These are phyloP conservation scores for Ectobius pallidus DNA, from an alignment of 2,888 invertebrate genomes.

Conservation along the genomic window DNA sequence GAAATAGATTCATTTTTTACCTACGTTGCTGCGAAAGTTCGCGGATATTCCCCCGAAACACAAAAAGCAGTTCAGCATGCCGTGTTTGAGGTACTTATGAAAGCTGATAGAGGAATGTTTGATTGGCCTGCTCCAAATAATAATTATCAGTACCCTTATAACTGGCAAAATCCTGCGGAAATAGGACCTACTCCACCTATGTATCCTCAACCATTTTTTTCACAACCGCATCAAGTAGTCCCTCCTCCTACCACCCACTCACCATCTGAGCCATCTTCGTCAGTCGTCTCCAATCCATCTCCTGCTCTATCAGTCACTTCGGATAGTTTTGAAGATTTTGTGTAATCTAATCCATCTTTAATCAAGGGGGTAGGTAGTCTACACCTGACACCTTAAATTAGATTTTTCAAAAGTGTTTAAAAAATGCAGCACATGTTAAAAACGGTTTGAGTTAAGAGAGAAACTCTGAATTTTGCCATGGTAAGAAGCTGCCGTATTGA, in stretches of 20 bases:
- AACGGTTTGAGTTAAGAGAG: no score
- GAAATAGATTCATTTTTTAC: slow-evolving; percentile 20
- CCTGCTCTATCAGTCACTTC: neutral
- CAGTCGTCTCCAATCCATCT: neutral
- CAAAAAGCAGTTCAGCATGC: slow-evolving; percentile 3
- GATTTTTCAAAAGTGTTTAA: neutral
- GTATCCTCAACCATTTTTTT: neutral
- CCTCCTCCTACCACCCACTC: neutral
- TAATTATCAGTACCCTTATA: neutral
- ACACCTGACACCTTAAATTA: neutral
- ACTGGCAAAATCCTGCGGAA: neutral
- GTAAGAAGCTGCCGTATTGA: no score
- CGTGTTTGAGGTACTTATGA: slow-evolving; percentile 9
- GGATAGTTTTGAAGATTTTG: neutral
- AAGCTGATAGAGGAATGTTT: slow-evolving; percentile 14
- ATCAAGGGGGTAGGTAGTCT: neutral
- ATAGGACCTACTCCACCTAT: neutral
- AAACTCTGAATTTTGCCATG: no score
- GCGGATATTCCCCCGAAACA: slow-evolving; percentile 1
- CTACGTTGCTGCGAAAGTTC: slow-evolving; percentile 19
- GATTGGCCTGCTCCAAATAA: slow-evolving; percentile 17
- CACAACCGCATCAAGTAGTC: neutral
- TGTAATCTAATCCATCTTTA: neutral
- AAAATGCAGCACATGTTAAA: neutral
- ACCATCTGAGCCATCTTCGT: neutral